Conservation (phyloP, 2,888 invertebrate species). For the Mythimna ferrago region DNA sequence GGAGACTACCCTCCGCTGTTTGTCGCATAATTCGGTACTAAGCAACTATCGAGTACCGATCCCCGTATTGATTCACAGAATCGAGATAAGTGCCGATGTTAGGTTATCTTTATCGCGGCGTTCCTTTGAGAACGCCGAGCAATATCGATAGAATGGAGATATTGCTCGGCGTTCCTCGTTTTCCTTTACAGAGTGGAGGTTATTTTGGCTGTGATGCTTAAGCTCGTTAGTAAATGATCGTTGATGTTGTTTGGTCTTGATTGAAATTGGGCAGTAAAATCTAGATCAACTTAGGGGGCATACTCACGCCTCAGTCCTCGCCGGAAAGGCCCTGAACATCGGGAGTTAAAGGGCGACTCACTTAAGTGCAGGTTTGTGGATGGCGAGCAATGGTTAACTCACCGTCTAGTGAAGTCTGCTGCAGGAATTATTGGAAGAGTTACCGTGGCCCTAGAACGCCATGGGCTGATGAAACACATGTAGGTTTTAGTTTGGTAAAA, state of each 20-base stretch:
- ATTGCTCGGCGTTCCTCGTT: constrained; percentile 11
- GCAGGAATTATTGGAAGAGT: no score
- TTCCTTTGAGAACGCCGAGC: constrained; percentile 31
- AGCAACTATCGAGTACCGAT: constrained; percentile 53
- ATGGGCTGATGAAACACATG: no score
- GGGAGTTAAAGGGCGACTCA: no score
- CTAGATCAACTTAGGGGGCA: no score
- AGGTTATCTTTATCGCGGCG: constrained; percentile 49
- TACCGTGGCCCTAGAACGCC: no score
- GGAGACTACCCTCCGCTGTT: constrained; percentile 45
- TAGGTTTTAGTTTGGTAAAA: no score
- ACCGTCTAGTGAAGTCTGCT: no score
- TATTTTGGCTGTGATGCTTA: constrained; percentile 1
- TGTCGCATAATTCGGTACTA: constrained; percentile 64
- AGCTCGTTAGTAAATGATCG: constrained; percentile 9
- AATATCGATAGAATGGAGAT: constrained; percentile 23
- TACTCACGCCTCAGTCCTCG: no score
- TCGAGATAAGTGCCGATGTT: constrained; percentile 50
- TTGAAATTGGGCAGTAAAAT: not conserved
- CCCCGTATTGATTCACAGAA: constrained; percentile 39
- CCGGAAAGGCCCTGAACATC: no score
- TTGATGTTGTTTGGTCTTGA: constrained; percentile 12
- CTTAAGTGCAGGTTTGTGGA: no score
- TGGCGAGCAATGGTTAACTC: no score
- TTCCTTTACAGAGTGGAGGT: constrained; percentile 5